These are phyloP conservation scores for Delia radicum DNA, from an alignment of 1,140 invertebrate species.

Conservation along the genomic window DNA sequence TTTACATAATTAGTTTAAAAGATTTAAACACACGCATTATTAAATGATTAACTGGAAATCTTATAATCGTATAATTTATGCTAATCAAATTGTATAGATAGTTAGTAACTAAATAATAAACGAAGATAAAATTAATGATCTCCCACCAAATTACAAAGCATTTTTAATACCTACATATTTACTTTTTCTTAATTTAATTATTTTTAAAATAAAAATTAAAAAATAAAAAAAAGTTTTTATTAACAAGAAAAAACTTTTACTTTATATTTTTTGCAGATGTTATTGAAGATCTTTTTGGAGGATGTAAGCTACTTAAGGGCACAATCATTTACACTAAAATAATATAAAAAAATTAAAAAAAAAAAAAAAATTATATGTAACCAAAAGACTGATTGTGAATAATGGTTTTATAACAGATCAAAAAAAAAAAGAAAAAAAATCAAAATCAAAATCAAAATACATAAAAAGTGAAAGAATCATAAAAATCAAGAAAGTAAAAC, in stretches of 20 bases:
- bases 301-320: not conserved
- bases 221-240: not conserved
- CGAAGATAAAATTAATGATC: not conserved
- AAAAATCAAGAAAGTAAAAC: not conserved
- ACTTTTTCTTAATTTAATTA: not conserved
- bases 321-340: not conserved
- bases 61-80: not conserved
- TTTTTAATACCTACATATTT: not conserved
- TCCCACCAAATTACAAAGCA: not conserved
- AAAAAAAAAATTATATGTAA: not conserved
- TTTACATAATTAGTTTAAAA: constrained; percentile 1
- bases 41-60: not conserved
- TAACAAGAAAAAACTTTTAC: not conserved
- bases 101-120: not conserved
- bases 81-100: not conserved
- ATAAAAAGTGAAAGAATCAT: not conserved
- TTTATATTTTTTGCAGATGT: not conserved
- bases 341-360: not conserved
- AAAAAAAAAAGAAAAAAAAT: not conserved
- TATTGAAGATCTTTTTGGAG: not conserved
- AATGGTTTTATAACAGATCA: not conserved
- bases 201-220: not conserved
- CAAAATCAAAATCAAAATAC: not conserved
- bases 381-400: constrained; percentile 1
- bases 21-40: not conserved